phyloP scores from a whole-genome alignment of 2,797 vertebrate species.

The Hydrolagus colliei region DNA sequence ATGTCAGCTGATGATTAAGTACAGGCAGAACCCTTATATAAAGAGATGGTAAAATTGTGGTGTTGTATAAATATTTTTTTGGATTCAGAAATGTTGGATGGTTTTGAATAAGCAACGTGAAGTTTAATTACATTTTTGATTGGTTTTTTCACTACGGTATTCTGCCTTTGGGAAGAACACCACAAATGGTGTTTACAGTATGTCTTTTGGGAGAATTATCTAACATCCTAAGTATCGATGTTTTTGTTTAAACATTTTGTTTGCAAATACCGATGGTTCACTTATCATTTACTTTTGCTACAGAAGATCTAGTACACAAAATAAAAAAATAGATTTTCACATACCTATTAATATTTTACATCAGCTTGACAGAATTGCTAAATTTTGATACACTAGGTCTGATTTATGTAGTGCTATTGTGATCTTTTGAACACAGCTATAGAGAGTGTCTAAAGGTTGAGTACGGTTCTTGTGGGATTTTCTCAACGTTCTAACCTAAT shows the following conservation, averaged over 20 bases:
- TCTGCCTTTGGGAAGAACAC: too few species aligned
- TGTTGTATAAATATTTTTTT: too few species aligned
- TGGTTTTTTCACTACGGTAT: too few species aligned
- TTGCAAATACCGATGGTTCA: neutral
- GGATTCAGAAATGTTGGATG: too few species aligned
- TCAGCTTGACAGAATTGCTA: neutral
- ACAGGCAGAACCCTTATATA: too few species aligned
- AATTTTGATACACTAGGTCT: neutral
- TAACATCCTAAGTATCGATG: neutral
- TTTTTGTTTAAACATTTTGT: neutral
- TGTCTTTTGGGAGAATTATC: too few species aligned
- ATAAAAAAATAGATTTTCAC: neutral
- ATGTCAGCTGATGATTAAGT: too few species aligned
- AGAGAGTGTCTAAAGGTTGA: neutral
- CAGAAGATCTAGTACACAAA: neutral
- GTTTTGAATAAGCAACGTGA: too few species aligned
- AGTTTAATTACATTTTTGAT: too few species aligned
- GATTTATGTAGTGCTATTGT: slow-evolving; percentile 31
- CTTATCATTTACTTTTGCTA: neutral
- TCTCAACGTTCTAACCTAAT: slow-evolving; percentile 82
- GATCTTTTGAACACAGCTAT: slow-evolving; percentile 36
- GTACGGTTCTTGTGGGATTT: slow-evolving; percentile 51
- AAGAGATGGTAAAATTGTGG: too few species aligned
- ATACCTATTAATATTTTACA: neutral
- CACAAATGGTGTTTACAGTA: too few species aligned